A percentile compares a stretch with the other conserved stretches of the same genome.
Evolutionary conservation across 2,888 invertebrate genomes (phyloP).

Genomic region (Andrena bicolor): DNA sequence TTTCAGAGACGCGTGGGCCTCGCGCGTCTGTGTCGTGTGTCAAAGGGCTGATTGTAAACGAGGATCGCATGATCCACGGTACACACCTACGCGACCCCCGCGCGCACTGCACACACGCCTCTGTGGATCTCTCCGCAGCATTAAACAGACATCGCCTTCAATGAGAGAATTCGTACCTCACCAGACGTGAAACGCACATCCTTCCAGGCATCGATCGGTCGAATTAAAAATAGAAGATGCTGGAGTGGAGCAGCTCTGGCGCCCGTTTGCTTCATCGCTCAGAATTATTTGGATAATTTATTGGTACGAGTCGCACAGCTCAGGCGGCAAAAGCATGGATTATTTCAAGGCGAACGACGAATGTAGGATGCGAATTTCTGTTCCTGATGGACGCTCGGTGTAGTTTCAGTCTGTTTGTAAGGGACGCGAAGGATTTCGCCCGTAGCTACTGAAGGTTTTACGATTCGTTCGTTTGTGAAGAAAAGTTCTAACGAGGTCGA

Average conservation of each 20-base stretch:
- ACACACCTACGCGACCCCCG: conserved; percentile 71
- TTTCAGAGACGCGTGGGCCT: conserved; percentile 68
- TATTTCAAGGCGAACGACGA: too few species aligned
- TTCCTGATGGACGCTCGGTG: too few species aligned
- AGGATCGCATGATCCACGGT: conserved; percentile 74
- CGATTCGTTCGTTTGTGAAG: too few species aligned
- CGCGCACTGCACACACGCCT: conserved; percentile 21
- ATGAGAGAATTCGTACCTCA: conserved; percentile 55
- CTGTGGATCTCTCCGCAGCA: conserved; percentile 16
- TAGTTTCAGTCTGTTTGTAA: too few species aligned
- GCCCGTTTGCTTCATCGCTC: neutral
- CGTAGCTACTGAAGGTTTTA: too few species aligned
- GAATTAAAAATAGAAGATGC: conserved; percentile 8
- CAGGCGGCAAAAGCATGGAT: too few species aligned
- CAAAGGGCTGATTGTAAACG: conserved; percentile 76
- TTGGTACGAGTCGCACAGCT: neutral
- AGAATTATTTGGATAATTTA: neutral
- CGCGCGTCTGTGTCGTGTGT: conserved; percentile 74
- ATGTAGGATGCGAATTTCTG: too few species aligned
- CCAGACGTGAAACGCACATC: neutral
- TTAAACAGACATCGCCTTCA: conserved; percentile 41
- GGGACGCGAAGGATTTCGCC: too few species aligned
- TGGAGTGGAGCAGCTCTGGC: neutral
- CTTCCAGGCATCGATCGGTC: neutral
- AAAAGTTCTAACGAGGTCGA: neutral